These are phyloP conservation scores for Cynopterus brachyotis DNA, from an alignment of 2,113 vertebrate species.

Conservation along the genomic window DNA sequence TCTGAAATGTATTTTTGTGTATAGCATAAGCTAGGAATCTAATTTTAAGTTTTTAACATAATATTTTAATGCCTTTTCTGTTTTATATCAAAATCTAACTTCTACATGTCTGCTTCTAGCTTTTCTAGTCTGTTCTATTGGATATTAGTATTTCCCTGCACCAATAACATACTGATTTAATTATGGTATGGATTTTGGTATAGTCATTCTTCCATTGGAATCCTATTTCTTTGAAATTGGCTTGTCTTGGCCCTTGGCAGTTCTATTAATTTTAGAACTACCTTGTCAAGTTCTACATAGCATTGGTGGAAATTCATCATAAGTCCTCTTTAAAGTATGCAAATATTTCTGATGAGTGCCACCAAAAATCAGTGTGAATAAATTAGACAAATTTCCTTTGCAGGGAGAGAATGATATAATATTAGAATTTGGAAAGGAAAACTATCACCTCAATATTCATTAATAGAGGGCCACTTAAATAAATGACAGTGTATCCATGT, in stretches of 20 bases:
- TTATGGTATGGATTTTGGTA: neutral
- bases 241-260: neutral
- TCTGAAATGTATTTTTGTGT: neutral
- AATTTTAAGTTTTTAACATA: neutral
- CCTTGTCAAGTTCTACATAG: neutral
- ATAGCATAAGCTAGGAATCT: neutral
- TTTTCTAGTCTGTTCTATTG: neutral
- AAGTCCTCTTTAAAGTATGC: neutral
- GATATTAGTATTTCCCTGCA: neutral
- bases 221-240: neutral
- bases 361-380: neutral
- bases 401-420: neutral
- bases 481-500: neutral
- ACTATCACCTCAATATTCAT: neutral
- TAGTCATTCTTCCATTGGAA: neutral
- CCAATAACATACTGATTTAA: neutral
- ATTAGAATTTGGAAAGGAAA: neutral
- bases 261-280: neutral
- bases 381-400: neutral
- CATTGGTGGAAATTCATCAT: neutral
- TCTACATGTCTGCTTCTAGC: neutral
- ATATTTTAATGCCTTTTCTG: neutral
- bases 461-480: neutral
- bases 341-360: neutral
- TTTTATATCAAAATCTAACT: neutral